Percentiles rank a stretch among this genome's conserved stretches.
These are phyloP conservation scores for Oopsacas minuta DNA, from an alignment of 37 sponge, comb jelly and placozoan genomes.

Conservation along the genomic window DNA sequence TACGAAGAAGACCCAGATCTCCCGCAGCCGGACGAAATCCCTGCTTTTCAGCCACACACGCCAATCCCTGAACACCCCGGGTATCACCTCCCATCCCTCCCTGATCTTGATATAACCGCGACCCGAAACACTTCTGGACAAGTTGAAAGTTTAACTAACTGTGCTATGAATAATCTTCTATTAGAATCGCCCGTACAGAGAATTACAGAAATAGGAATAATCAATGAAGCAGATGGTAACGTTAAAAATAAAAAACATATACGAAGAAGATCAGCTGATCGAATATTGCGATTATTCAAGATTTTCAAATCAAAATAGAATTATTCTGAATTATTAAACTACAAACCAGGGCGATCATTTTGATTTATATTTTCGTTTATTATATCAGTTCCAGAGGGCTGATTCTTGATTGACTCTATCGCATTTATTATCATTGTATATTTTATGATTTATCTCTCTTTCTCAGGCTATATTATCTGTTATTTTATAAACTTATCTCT, in stretches of 20 bases:
- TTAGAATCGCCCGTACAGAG: neutral
- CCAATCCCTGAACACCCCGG: neutral
- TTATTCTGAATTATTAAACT: neutral
- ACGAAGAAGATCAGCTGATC: neutral
- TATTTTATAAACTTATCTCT: neutral
- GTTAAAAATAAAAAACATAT: neutral
- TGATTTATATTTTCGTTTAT: neutral
- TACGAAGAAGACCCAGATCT: slow-evolving; percentile 9
- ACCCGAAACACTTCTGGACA: neutral
- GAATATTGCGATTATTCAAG: neutral
- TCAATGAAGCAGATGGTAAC: neutral
- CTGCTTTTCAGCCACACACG: neutral
- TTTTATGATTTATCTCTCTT: too few relatives aligned
- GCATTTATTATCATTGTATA: neutral
- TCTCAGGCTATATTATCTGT: neutral
- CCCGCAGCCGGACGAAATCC: neutral
- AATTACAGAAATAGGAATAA: neutral
- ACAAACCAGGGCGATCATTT: neutral
- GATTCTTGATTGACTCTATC: too few relatives aligned
- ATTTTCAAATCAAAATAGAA: neutral
- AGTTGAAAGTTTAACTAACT: neutral
- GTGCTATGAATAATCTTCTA: neutral
- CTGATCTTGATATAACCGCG: neutral
- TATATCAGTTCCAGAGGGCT: too few relatives aligned
- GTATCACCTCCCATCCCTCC: neutral